These are phyloP conservation scores for Nycticorax nycticorax DNA, from an alignment of 2,113 vertebrate genomes.

Conservation along the genomic window DNA sequence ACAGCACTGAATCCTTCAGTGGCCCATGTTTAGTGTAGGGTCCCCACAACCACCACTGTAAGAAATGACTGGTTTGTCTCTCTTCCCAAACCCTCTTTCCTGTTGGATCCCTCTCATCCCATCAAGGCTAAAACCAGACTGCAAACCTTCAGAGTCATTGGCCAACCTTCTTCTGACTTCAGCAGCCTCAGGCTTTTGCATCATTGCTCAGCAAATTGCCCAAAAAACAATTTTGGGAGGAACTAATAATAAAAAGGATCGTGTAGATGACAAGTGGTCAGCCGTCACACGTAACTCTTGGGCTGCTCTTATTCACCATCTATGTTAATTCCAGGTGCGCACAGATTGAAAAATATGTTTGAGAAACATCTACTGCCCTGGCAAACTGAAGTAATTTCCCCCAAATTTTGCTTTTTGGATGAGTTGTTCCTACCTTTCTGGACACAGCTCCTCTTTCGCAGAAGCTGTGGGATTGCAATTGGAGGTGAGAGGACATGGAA, in stretches of 20 bases:
- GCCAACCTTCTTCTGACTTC: not conserved
- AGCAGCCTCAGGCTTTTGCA: not conserved
- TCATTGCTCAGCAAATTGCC: not conserved
- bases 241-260: not conserved
- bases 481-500: accelerated
- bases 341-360: not conserved
- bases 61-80: not conserved
- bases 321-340: not conserved
- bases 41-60: not conserved
- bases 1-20: not conserved
- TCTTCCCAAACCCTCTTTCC: not conserved
- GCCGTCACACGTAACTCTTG: not conserved
- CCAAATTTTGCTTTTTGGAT: not conserved
- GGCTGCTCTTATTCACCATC: not conserved
- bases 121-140: not conserved
- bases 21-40: not conserved
- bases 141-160: not conserved
- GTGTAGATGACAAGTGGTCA: not conserved
- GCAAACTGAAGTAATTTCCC: not conserved
- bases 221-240: not conserved
- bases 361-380: not conserved
- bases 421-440: not conserved
- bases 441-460: not conserved
- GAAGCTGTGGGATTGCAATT: not conserved
- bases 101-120: not conserved